Conservation (phyloP, 2,888 invertebrate genomes). For the Lithodes maja region DNA sequence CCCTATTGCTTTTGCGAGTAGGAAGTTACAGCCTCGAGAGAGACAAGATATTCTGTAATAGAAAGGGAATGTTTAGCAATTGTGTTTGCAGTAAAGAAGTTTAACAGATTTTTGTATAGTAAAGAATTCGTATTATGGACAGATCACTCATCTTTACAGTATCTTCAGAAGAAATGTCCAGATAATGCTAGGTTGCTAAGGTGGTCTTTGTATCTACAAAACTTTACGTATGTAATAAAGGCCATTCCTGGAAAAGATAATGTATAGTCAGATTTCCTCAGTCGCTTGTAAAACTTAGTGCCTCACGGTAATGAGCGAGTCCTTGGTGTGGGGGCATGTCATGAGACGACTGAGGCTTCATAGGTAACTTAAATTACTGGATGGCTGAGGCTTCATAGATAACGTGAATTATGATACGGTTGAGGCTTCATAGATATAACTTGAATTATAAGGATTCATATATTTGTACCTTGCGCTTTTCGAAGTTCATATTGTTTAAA, state of each 20-base stretch:
- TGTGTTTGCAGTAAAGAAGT: background rate
- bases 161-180: background rate
- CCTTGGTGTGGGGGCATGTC: background rate
- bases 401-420: no score
- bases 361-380: background rate
- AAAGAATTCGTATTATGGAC: background rate
- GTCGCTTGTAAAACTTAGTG: background rate
- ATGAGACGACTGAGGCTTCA: background rate
- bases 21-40: background rate
- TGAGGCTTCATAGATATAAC: no score
- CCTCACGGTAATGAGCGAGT: background rate
- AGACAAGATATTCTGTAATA: background rate
- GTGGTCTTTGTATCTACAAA: background rate
- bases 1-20: background rate
- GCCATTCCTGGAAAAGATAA: background rate
- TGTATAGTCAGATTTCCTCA: background rate
- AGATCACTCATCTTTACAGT: background rate
- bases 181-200: background rate
- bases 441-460: no score
- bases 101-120: background rate
- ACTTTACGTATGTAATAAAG: background rate
- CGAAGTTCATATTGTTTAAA: no score
- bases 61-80: background rate
- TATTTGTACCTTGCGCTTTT: no score
- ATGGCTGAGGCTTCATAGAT: no score